phyloP scores from a whole-genome alignment of 2,113 vertebrate species.

The Myotis brandtii region DNA sequence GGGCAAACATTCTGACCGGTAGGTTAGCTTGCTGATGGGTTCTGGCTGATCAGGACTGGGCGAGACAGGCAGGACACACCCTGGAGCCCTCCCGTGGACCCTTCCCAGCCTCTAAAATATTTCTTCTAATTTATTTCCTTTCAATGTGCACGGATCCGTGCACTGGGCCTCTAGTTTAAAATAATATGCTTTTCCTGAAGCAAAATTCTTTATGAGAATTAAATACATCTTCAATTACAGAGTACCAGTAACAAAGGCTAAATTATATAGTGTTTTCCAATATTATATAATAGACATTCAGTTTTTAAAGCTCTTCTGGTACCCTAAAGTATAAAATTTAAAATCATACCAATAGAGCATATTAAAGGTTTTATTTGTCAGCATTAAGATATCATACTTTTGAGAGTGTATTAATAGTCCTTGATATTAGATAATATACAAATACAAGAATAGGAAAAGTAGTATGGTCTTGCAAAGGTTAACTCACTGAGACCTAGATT shows the following conservation, averaged over 20 bases:
- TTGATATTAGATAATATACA: not conserved
- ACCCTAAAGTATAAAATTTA: slow-evolving; percentile 47
- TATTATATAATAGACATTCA: not conserved
- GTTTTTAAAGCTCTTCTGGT: slow-evolving; percentile 48
- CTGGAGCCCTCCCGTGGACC: too few relatives aligned
- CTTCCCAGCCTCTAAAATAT: too few relatives aligned
- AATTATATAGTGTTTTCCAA: not conserved
- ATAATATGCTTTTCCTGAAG: not conserved
- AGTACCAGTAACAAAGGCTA: slow-evolving; percentile 25
- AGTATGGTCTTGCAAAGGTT: not conserved
- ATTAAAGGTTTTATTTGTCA: slow-evolving; percentile 9
- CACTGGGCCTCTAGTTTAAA: not conserved
- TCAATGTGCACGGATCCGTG: too few relatives aligned
- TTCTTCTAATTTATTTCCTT: too few relatives aligned
- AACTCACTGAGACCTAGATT: slow-evolving; percentile 31
- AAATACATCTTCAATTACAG: slow-evolving; percentile 19
- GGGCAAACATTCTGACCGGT: too few relatives aligned
- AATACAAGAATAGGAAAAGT: slow-evolving; percentile 35
- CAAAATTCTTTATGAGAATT: slow-evolving; percentile 26
- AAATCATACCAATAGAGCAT: not conserved
- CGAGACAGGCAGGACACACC: too few relatives aligned
- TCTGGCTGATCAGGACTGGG: too few relatives aligned
- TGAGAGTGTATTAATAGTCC: slow-evolving; percentile 4
- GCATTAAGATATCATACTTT: slow-evolving; percentile 14
- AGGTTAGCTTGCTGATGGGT: too few relatives aligned